phyloP scores from a whole-genome alignment of 2,797 vertebrate species.

The Ataeniobius toweri region DNA sequence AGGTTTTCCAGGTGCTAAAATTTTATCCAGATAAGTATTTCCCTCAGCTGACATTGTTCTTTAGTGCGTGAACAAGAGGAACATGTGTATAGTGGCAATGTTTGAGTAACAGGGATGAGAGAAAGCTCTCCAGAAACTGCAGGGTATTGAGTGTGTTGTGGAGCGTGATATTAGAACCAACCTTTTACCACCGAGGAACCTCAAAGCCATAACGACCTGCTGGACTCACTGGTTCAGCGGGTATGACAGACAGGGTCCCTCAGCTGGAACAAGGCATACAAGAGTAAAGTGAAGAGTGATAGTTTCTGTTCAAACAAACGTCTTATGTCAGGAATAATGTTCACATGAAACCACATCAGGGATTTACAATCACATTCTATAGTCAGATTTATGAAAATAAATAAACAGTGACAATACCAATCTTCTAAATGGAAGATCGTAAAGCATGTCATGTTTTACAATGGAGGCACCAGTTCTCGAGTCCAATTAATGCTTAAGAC shows the following conservation, averaged over 20 bases:
- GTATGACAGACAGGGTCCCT: conserved; percentile 47
- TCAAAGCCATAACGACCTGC: conserved; percentile 34
- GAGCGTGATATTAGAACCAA: conserved; percentile 64
- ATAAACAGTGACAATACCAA: background rate
- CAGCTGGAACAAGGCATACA: conserved; percentile 27
- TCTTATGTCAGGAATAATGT: background rate
- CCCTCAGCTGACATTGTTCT: conserved; percentile 48
- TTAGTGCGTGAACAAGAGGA: conserved; percentile 27
- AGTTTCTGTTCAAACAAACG: conserved; percentile 18
- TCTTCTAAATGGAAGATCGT: background rate
- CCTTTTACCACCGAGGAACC: conserved; percentile 32
- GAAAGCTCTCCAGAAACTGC: conserved; percentile 40
- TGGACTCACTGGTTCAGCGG: conserved; percentile 20
- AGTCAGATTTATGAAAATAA: background rate
- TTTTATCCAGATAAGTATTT: conserved; percentile 29
- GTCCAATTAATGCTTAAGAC: background rate
- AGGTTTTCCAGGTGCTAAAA: conserved; percentile 11
- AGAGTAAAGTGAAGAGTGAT: conserved; percentile 17
- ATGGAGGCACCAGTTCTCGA: background rate
- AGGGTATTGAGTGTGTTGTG: conserved; percentile 51
- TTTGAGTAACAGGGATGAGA: conserved; percentile 30
- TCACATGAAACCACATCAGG: background rate
- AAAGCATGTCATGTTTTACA: background rate
- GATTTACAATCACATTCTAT: background rate
- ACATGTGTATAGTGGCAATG: conserved; percentile 33